Evolutionary conservation across 2,113 vertebrate genomes (phyloP).

Genomic region (Ammospiza nelsoni): DNA sequence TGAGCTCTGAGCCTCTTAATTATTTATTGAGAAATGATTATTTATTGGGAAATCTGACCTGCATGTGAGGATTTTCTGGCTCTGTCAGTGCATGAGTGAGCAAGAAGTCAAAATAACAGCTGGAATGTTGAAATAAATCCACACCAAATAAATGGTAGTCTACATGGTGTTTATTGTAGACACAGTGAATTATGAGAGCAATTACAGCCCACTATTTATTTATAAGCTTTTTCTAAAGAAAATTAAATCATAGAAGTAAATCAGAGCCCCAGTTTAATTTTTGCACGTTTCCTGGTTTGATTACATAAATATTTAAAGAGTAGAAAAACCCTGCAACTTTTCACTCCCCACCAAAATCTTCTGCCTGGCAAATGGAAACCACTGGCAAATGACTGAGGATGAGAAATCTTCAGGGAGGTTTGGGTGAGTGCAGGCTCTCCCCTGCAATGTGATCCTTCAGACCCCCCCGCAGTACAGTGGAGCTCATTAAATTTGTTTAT

Average conservation of each 20-base stretch:
- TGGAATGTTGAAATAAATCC: slow-evolving; percentile 37
- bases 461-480: not conserved
- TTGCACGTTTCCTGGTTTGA: not conserved
- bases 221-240: slow-evolving; percentile 2
- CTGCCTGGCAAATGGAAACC: not conserved
- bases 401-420: not conserved
- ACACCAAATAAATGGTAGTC: not conserved
- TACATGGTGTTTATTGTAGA: slow-evolving; percentile 62
- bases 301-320: slow-evolving; percentile 22
- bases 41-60: not conserved
- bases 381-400: not conserved
- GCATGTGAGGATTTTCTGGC: not conserved
- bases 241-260: not conserved
- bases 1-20: not conserved
- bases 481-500: not conserved
- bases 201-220: not conserved
- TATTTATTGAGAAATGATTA: not conserved
- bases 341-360: not conserved
- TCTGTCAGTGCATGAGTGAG: not conserved
- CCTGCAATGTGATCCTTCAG: not conserved
- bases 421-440: not conserved
- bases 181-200: not conserved
- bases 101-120: not conserved
- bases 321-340: not conserved
- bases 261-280: not conserved